Conservation (phyloP, 2,888 invertebrate species). For the Drosophila rellima region DNA sequence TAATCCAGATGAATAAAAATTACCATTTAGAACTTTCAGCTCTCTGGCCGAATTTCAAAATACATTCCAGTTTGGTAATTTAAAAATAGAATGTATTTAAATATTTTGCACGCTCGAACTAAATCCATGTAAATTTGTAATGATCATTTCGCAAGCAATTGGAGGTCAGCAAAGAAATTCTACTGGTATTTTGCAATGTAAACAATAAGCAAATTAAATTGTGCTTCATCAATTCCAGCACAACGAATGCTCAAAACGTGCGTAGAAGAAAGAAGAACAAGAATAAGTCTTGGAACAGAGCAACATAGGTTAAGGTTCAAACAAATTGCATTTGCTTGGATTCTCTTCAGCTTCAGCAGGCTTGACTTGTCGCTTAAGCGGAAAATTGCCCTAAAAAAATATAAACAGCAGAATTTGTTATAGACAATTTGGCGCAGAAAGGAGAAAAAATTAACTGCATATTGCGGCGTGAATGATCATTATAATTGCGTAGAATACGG, state of each 20-base stretch:
- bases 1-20: no score
- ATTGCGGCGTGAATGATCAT: constrained; percentile 47
- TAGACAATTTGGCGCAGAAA: constrained; percentile 49
- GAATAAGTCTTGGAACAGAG: constrained; percentile 5
- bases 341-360: constrained; percentile 21
- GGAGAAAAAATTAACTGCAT: constrained; percentile 46
- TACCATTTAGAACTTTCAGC: not conserved
- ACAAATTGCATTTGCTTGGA: constrained; percentile 67
- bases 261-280: constrained; percentile 21
- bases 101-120: constrained; percentile 40
- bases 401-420: constrained; percentile 49
- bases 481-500: constrained; percentile 13
- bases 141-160: constrained; percentile 14
- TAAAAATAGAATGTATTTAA: not conserved
- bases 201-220: constrained; percentile 46
- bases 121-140: constrained; percentile 41
- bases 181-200: constrained; percentile 23
- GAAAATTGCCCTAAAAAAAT: constrained; percentile 62
- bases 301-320: constrained; percentile 68
- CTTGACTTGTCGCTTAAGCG: constrained; percentile 72
- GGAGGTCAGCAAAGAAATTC: constrained; percentile 24
- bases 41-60: not conserved
- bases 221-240: constrained; percentile 33
- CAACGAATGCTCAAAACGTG: constrained; percentile 55
- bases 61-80: not conserved